Percentiles rank a stretch among this genome's conserved stretches.
Conservation (phyloP, 92 coral and sea anemone species). For the Siderastrea siderea region DNA sequence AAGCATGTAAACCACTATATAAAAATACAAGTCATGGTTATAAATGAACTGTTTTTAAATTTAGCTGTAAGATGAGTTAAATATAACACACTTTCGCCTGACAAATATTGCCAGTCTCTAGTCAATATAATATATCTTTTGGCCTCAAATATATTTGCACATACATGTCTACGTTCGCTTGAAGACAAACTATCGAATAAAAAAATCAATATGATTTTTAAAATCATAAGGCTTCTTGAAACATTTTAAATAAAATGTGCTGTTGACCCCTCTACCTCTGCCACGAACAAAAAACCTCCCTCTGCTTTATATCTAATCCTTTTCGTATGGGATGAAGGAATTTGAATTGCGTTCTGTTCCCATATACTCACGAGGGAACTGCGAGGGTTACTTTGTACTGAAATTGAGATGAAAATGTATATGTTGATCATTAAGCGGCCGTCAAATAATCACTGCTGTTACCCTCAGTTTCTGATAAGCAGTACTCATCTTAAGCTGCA, state of each 20-base stretch:
- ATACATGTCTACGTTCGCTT: constrained; percentile 21
- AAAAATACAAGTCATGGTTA: constrained; percentile 6
- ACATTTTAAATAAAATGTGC: neutral
- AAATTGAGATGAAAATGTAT: too few relatives aligned
- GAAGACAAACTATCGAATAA: constrained; percentile 4
- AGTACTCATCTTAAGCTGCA: too few relatives aligned
- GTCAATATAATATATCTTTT: constrained; percentile 11
- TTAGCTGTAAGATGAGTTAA: constrained; percentile 40
- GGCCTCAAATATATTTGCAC: constrained; percentile 11
- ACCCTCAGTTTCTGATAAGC: too few relatives aligned
- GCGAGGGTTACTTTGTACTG: too few relatives aligned
- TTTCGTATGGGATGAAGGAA: too few relatives aligned
- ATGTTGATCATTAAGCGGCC: too few relatives aligned
- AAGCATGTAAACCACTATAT: constrained; percentile 18
- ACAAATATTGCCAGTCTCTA: constrained; percentile 35
- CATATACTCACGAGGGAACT: too few relatives aligned
- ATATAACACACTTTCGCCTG: constrained; percentile 31
- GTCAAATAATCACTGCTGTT: too few relatives aligned
- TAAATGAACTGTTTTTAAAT: constrained; percentile 26
- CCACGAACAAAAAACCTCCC: neutral
- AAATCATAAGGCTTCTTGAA: neutral
- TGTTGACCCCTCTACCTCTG: neutral
- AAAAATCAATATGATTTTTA: constrained; percentile 42
- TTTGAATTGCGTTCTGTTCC: too few relatives aligned
- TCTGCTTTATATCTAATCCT: neutral